phyloP scores from a whole-genome alignment of 2,113 vertebrate genomes.

The Ceyx cyanopectus region DNA sequence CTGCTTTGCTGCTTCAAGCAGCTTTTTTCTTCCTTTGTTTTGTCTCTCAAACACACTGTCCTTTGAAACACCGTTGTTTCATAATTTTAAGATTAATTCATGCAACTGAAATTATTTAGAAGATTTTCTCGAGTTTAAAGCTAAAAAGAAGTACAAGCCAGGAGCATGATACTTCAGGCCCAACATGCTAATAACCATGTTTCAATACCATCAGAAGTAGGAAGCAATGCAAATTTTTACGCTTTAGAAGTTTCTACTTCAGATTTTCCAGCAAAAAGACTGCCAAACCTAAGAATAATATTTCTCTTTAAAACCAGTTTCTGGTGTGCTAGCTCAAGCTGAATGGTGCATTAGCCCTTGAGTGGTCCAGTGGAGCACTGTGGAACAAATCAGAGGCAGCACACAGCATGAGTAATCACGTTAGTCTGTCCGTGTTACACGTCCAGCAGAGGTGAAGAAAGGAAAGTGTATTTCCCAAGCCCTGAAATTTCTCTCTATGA shows the following conservation, averaged over 20 bases:
- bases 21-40: neutral
- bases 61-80: neutral
- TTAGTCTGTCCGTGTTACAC: neutral
- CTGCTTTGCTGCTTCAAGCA: neutral
- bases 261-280: neutral
- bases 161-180: neutral
- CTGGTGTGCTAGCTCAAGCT: neutral
- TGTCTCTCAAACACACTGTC: neutral
- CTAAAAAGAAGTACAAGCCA: neutral
- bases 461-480: neutral
- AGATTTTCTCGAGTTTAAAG: neutral
- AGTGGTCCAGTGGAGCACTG: neutral
- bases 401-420: neutral
- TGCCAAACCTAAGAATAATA: neutral
- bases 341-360: neutral
- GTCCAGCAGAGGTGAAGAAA: neutral
- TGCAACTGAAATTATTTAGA: neutral
- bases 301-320: neutral
- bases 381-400: neutral
- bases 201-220: neutral
- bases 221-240: neutral
- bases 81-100: neutral
- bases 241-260: neutral
- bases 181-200: neutral
- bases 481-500: neutral